A percentile compares a stretch with the other conserved stretches of the same genome.
Evolutionary conservation across 2,888 invertebrate species (phyloP).

Genomic region (Sinopyrophorus schimmeli): DNA sequence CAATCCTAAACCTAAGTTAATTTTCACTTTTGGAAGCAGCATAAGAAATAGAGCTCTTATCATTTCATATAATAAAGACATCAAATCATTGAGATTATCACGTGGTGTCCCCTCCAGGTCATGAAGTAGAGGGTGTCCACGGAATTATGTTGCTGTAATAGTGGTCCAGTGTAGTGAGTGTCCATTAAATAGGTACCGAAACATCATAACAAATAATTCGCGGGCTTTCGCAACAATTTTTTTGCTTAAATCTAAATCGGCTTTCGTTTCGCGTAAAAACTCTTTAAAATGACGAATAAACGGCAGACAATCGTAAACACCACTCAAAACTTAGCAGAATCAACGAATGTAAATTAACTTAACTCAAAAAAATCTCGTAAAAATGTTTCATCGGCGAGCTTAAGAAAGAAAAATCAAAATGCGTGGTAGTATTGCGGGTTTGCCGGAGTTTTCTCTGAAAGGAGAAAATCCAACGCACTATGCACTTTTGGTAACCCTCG

Average conservation of each 20-base stretch:
- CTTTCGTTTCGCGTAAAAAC: no score
- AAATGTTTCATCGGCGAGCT: not conserved
- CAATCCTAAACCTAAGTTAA: no score
- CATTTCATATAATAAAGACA: slow-evolving; percentile 24
- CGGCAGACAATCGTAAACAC: no score
- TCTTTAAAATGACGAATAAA: no score
- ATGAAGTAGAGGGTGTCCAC: slow-evolving; percentile 37
- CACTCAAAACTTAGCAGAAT: no score
- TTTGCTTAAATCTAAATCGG: not conserved
- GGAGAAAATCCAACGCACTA: slow-evolving; percentile 58
- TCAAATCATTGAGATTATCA: slow-evolving; percentile 34
- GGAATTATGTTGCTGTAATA: slow-evolving; percentile 26
- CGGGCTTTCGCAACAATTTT: not conserved
- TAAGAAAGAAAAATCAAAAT: slow-evolving; percentile 50
- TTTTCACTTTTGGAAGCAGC: slow-evolving; percentile 6
- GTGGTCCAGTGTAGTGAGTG: slow-evolving; percentile 28
- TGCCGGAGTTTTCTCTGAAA: slow-evolving; percentile 63
- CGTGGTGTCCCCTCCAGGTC: slow-evolving; percentile 41
- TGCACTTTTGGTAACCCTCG: slow-evolving; percentile 67
- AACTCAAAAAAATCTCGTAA: no score
- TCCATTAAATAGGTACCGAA: slow-evolving; percentile 22
- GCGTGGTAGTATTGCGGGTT: slow-evolving; percentile 70
- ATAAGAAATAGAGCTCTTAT: slow-evolving; percentile 18
- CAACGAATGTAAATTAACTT: no score
- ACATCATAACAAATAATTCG: slow-evolving; percentile 8